Base-by-base conservation (phyloP, 2,113 vertebrate genomes). In the Octodon degus region DNA sequence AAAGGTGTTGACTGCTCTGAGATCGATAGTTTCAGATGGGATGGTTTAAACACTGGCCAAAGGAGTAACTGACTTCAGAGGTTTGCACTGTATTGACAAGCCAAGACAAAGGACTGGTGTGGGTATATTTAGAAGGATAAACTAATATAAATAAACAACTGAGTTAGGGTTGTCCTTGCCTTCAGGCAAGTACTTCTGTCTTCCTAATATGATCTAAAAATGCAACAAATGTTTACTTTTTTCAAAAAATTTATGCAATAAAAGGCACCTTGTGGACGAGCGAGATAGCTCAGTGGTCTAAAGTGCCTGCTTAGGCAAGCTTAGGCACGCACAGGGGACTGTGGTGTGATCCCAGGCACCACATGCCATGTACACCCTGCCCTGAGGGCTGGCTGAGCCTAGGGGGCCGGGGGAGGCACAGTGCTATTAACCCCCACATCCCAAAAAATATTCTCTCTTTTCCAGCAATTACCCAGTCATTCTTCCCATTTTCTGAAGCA, bases 101-200 rank as follows among this genome's bases (percentile, higher is more conserved):
- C 13, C 65, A 83, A 89, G 91, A 90, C 90, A 94, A 94, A 90
- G 77, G 37, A 40, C 32, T 55, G 17, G 1, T 50, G 34, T 37
- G 50, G 53, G 30, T 30, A 9, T 88, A 14, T 94, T 93, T 60
- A 81, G 63, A 24, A 95, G 50, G 27, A 91, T 43, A 14, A 81
- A 53, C 91, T 92, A 92, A 92, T 67, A 3, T 34, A 92, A 95
- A 91, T 43, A 55, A 79, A 86, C 13, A 58, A 34, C 14, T 58
- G 40, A 74, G 77, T 32, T 14, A 53, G 90, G 60, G 79, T 63
- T 37, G 60, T 22, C 47, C 88, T 95, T 32, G 32, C 77, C 65
- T 30, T 76, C 0, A 0, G 74, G 90, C 82, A 87, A 53, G 32
- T 62, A 76, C 74, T 94, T 96, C 86, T 60, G 82, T 50, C 88